phyloP scores from a whole-genome alignment of 2,888 invertebrate genomes.

The Catotricha subobsoleta region DNA sequence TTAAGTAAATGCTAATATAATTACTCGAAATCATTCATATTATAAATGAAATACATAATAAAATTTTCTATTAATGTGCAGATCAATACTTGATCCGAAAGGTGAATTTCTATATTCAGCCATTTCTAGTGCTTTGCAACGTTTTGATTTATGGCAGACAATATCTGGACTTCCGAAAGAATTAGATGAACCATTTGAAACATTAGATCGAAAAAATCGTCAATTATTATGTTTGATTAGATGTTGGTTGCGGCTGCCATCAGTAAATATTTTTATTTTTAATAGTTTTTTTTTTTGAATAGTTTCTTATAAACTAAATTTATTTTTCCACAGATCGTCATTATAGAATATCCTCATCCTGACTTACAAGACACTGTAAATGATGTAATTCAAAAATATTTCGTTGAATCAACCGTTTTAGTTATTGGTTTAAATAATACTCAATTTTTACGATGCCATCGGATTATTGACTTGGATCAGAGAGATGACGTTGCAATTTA shows the following conservation, averaged over 20 bases:
- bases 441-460: too few relatives aligned
- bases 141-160: conserved; percentile 4
- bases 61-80: too few relatives aligned
- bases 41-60: too few relatives aligned
- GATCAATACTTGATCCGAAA: too few relatives aligned
- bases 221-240: conserved; percentile 4
- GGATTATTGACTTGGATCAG: too few relatives aligned
- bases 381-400: conserved; percentile 4
- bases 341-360: conserved; percentile 7
- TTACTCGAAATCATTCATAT: too few relatives aligned
- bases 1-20: neutral
- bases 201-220: neutral
- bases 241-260: neutral
- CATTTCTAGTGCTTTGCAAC: conserved; percentile 2
- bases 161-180: neutral
- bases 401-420: conserved; percentile 7
- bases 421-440: conserved; percentile 7
- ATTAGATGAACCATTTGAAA: conserved; percentile 1
- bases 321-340: conserved; percentile 1
- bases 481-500: too few relatives aligned
- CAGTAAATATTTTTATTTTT: too few relatives aligned
- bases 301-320: neutral
- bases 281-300: too few relatives aligned
- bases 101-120: too few relatives aligned
- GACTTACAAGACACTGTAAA: conserved; percentile 7